Percentiles rank a stretch among this genome's conserved stretches.
phyloP scores from a whole-genome alignment of 2,797 vertebrate species.

The Parotocinclus haroldoi region DNA sequence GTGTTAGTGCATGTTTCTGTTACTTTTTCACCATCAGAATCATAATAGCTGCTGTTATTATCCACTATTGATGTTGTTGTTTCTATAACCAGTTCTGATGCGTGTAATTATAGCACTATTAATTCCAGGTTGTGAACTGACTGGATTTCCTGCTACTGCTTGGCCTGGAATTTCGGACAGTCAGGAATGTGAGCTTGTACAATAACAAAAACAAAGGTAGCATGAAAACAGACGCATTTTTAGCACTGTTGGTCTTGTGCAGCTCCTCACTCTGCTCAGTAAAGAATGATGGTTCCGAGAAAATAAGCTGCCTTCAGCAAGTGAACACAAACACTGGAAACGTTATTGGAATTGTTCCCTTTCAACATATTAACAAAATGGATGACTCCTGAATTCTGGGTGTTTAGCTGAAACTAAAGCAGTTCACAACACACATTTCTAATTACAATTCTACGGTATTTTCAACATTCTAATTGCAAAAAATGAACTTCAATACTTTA shows the following conservation, averaged over 20 bases:
- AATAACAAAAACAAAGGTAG: slow-evolving; percentile 25
- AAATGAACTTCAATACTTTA: too few species aligned
- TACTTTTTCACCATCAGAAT: neutral
- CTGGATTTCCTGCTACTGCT: slow-evolving; percentile 30
- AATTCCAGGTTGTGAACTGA: slow-evolving; percentile 16
- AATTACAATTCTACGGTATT: too few species aligned
- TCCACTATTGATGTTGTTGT: slow-evolving; percentile 8
- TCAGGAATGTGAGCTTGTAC: slow-evolving; percentile 5
- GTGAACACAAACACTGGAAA: slow-evolving; percentile 23
- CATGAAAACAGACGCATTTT: slow-evolving; percentile 2
- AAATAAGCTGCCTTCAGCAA: neutral
- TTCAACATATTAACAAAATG: neutral
- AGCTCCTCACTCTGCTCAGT: slow-evolving; percentile 2
- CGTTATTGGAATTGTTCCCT: neutral
- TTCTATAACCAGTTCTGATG: slow-evolving; percentile 4
- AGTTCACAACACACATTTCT: too few species aligned
- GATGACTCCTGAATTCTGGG: neutral
- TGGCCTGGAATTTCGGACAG: slow-evolving; percentile 5
- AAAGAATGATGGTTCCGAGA: slow-evolving; percentile 4
- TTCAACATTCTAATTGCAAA: too few species aligned
- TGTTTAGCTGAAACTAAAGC: too few species aligned
- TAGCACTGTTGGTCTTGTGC: neutral
- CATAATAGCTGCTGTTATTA: slow-evolving; percentile 4
- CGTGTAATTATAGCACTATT: slow-evolving; percentile 14
- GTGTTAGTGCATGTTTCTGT: neutral